phyloP scores from a whole-genome alignment of 2,113 vertebrate species.

The Pteronura brasiliensis region DNA sequence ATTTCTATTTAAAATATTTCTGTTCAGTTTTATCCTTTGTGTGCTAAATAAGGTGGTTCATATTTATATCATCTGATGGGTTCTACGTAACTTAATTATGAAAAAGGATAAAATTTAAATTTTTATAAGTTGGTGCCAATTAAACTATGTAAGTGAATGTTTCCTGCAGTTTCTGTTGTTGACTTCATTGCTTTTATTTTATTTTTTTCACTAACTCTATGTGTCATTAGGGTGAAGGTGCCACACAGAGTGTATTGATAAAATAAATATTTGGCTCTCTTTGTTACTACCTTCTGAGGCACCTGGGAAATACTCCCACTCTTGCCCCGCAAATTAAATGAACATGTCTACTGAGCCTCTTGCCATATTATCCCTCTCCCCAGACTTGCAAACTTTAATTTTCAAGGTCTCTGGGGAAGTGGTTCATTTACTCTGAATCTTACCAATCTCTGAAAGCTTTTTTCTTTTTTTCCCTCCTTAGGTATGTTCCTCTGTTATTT shows the following conservation, averaged over 20 bases:
- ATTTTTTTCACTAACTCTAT: neutral
- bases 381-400: conserved; percentile 41
- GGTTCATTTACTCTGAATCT: conserved; percentile 47
- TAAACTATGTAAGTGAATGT: conserved; percentile 47
- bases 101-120: conserved; percentile 55
- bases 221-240: neutral
- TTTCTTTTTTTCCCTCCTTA: neutral
- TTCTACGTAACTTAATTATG: conserved; percentile 46
- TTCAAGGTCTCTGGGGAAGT: conserved; percentile 36
- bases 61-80: conserved; percentile 30
- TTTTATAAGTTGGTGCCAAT: conserved; percentile 51
- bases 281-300: neutral
- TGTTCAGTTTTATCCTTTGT: conserved; percentile 37
- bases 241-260: neutral
- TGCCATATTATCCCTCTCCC: conserved; percentile 16
- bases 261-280: conserved; percentile 48
- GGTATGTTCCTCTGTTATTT: conserved; percentile 23
- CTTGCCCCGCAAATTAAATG: conserved; percentile 52
- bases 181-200: conserved; percentile 33
- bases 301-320: conserved; percentile 8
- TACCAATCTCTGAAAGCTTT: conserved; percentile 28
- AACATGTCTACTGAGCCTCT: neutral
- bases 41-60: conserved; percentile 33
- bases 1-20: conserved; percentile 59
- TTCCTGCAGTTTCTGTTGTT: conserved; percentile 41